Percentiles rank a stretch among this genome's conserved stretches.
Conservation (phyloP, 1,140 invertebrate species). For the Onthophagus taurus region DNA sequence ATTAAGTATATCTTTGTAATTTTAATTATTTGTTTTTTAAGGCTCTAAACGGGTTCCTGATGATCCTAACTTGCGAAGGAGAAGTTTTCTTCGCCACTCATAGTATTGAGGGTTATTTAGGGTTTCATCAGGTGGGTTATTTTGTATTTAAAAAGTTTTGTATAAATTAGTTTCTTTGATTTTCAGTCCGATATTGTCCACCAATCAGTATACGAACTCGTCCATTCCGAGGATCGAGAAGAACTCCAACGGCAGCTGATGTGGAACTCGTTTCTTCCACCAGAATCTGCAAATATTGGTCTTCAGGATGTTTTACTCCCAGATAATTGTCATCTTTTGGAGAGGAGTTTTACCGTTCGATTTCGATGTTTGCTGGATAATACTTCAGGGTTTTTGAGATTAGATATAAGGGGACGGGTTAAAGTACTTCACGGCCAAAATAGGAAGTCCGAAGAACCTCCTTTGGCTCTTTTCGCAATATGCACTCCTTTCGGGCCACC, state of each 20-base stretch:
- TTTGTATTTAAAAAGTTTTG: slow-evolving; percentile 5
- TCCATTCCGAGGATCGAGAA: slow-evolving; percentile 97
- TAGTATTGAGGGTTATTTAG: slow-evolving; percentile 98
- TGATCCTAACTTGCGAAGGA: slow-evolving; percentile 96
- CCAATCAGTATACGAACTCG: slow-evolving; percentile 96
- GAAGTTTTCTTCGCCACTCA: slow-evolving; percentile 99
- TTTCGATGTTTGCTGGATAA: slow-evolving; percentile 98
- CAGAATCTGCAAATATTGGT: slow-evolving; percentile 65
- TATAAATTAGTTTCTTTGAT: too few species aligned
- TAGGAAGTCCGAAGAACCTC: slow-evolving; percentile 85
- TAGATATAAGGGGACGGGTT: slow-evolving; percentile 94
- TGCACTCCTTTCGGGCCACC: slow-evolving; percentile 97
- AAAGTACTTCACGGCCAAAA: slow-evolving; percentile 95
- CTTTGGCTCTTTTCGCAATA: slow-evolving; percentile 88
- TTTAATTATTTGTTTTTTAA: slow-evolving; percentile 57
- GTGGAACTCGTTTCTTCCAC: slow-evolving; percentile 91
- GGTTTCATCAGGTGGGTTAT: slow-evolving; percentile 92
- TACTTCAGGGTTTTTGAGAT: slow-evolving; percentile 96
- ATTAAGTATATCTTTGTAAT: too few species aligned
- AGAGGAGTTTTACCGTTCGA: slow-evolving; percentile 92
- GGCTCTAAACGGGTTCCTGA: slow-evolving; percentile 97
- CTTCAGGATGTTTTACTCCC: slow-evolving; percentile 75
- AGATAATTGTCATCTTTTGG: slow-evolving; percentile 78
- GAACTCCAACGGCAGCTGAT: slow-evolving; percentile 92
- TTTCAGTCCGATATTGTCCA: slow-evolving; percentile 97